These are phyloP conservation scores for Rotaria sp. DNA, from an alignment of 2,888 invertebrate genomes.

Conservation along the genomic window DNA sequence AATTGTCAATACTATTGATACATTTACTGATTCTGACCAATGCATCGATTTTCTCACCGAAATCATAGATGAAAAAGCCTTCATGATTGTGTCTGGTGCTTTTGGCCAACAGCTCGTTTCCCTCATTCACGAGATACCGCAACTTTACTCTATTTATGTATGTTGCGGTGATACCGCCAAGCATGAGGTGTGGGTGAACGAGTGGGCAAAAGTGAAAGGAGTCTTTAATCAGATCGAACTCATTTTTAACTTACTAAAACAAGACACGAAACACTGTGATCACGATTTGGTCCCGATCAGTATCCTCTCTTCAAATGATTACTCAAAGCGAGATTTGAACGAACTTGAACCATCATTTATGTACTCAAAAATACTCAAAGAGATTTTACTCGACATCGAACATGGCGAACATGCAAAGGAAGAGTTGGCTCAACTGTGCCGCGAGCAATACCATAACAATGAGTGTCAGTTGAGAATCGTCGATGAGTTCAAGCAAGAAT, in stretches of 20 bases:
- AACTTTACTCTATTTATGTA: background rate
- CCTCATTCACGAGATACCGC: background rate
- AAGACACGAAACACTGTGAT: background rate
- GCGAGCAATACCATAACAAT: no score
- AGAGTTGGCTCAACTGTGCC: no score
- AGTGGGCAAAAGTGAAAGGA: background rate
- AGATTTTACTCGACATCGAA: no score
- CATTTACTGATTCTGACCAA: background rate
- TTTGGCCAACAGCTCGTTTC: background rate
- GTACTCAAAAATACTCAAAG: no score
- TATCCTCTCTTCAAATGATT: no score
- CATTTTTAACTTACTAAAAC: background rate
- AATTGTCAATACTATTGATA: background rate
- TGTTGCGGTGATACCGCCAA: background rate
- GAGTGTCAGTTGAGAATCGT: no score
- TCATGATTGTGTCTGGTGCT: background rate
- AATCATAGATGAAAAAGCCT: background rate
- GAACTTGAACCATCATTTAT: no score
- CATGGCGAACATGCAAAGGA: no score
- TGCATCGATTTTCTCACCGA: no score
- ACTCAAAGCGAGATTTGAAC: no score
- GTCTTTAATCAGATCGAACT: background rate
- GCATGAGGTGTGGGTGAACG: background rate
- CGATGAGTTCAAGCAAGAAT: no score
- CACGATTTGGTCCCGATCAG: no score